These are phyloP conservation scores for Ophraella communa DNA, from an alignment of 2,888 invertebrate species.

Conservation along the genomic window DNA sequence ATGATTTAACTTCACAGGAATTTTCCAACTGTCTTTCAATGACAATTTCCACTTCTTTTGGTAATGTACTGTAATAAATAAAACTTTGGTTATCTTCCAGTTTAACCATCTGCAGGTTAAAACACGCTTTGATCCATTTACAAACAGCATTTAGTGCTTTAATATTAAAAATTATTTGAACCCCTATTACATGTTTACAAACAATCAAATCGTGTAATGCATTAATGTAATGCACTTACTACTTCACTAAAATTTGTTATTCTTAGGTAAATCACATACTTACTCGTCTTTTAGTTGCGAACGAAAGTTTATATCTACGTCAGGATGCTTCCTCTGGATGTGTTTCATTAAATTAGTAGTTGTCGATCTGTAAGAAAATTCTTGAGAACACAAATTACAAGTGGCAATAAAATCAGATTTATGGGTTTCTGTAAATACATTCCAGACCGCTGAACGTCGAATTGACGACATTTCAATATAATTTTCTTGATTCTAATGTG, in stretches of 20 bases:
- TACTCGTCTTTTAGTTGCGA: neutral
- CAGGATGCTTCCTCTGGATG: constrained; percentile 17
- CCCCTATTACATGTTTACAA: too few species aligned
- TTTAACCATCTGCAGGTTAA: neutral
- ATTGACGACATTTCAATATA: constrained; percentile 7
- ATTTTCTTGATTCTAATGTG: neutral
- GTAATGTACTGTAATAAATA: neutral
- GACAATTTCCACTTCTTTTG: constrained; percentile 16
- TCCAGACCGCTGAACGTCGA: constrained; percentile 17
- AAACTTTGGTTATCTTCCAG: neutral
- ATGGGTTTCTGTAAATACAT: constrained; percentile 21
- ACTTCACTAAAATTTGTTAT: neutral
- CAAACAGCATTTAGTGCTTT: too few species aligned
- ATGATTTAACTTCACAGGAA: constrained; percentile 3
- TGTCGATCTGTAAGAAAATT: constrained; percentile 22
- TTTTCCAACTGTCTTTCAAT: constrained; percentile 18
- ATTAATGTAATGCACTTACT: too few species aligned
- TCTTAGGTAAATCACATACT: neutral
- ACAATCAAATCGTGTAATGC: too few species aligned
- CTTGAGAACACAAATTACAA: constrained; percentile 20
- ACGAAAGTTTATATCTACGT: neutral
- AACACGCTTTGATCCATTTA: too few species aligned
- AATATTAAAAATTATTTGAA: too few species aligned
- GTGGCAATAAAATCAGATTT: constrained; percentile 21
- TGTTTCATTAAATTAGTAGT: constrained; percentile 23